Evolutionary conservation across 2,888 invertebrate species (phyloP), one percentile per base, ranked within the genome.

Genomic region (Amphiduros pacificus): DNA sequence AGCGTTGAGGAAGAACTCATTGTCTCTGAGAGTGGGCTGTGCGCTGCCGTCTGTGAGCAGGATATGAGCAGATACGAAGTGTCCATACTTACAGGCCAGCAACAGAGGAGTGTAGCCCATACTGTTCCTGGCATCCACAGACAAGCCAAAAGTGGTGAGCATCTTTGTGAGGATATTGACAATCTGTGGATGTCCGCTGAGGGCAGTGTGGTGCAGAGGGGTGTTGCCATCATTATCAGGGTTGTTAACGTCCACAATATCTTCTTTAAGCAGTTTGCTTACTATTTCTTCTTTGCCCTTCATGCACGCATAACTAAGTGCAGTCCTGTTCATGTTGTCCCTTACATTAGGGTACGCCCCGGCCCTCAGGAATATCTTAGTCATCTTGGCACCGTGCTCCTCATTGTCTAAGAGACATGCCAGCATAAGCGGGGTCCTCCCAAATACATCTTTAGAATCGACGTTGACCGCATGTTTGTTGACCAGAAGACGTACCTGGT

Each of bases 161-260:
- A 70, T 66, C 9, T 73, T 71, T 0, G 69, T 65, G 5, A 77
- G 61, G 27, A 69, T 56, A 27, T 65, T 63, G 20, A 77, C 77
- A 28, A 80, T 73, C 14, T 63, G 64, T 0, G 78, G 77, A 50
- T 74, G 74, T 6, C 77, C 77, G 51, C 77, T 72, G n/a, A 71
- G 62, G 2, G 78, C 72, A 1, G 77, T 75, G 55, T 76, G 76
- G 56, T 77, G 77, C 17, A 80, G 63, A 0, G 79, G 75, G 3
- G 77, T 78, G 64, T 78, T 77, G 1, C 79, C 80, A 60, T 81
- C 80, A 56, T 74, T 80, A 62, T 81, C 80, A 0, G 73, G 70
- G 48, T 73, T 75, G 36, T 72, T 74, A 14, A 79, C 70, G 59
- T 78, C 77, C 32, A 77, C 60, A 32, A 74, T 69, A 53, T 77